Base-by-base conservation (phyloP, 2,113 vertebrate genomes). In the Scatophagus argus region DNA sequence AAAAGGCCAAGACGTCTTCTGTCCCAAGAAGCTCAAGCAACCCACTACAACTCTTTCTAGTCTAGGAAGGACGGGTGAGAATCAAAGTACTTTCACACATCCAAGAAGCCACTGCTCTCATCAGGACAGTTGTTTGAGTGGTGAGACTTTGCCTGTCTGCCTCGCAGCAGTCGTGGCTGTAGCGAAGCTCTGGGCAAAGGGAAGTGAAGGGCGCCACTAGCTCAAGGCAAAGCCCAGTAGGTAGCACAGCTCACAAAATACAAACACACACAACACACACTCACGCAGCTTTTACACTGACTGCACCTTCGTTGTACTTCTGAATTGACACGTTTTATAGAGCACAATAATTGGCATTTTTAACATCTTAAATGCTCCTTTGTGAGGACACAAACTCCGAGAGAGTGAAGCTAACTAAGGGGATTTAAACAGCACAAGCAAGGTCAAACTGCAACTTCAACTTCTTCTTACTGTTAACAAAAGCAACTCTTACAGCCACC, bases 171-270 rank as follows among this genome's bases (percentile, higher is more conserved):
- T 60, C 3, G 56, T 56, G 75, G 79, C 61, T 41, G 38, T 65
- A 46, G 79, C 21, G 39, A 64, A 84, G 90, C 91, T 93, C 59
- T 85, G 81, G 91, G 90, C 91, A 93, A 93, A 91, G 90, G 85
- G 91, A 93, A 86, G 86, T 91, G 91, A 93, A 93, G 91, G 91
- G 79, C 86, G 76, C 55, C 1, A 23, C 47, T 91, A 39, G 90
- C 91, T 93, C 68, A 88, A 89, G 90, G 91, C 91, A 82, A 91
- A 87, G 86, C 90, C 87, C 90, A 85, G 87, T 77, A 87, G 89
- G 86, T 87, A 77, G 69, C 19, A 16, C 41, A 6, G 54, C 60
- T 59, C 79, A 73, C 66, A 72, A 75, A 79, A n/a, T 16, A 72
- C 74, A 63, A 21, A 41, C 8, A 66, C 27, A 72, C 70, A 51